Percentiles rank a stretch among this genome's conserved stretches.
phyloP scores from a whole-genome alignment of 2,797 vertebrate genomes.

The Smutsia gigantea region DNA sequence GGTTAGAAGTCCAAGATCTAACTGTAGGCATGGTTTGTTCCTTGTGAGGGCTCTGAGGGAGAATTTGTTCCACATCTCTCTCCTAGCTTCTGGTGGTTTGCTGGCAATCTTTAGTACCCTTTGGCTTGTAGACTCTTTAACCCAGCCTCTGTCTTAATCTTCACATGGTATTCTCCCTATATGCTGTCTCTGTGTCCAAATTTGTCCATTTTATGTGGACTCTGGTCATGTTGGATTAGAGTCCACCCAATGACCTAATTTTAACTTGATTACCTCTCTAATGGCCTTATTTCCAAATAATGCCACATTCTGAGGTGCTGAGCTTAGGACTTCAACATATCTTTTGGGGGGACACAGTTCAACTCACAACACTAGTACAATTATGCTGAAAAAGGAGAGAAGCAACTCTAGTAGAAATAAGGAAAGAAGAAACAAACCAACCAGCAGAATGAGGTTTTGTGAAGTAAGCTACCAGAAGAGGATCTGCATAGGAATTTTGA shows the following conservation, averaged over 20 bases:
- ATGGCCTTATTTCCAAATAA: background rate
- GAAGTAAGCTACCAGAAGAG: background rate
- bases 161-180: background rate
- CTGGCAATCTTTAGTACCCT: background rate
- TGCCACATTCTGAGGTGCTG: background rate
- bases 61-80: background rate
- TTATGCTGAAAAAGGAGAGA: background rate
- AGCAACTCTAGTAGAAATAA: background rate
- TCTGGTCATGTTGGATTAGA: background rate
- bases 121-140: background rate
- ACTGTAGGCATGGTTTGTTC: background rate
- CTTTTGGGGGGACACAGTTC: background rate
- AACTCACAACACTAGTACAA: background rate
- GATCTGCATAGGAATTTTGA: background rate
- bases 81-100: background rate
- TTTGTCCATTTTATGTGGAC: background rate
- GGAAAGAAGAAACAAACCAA: background rate
- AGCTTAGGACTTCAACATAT: background rate
- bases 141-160: background rate
- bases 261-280: background rate
- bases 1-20: background rate
- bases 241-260: background rate
- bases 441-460: background rate
- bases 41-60: background rate
- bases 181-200: background rate